Percentiles rank a stretch among this genome's conserved stretches.
These are phyloP conservation scores for Macroglossus sobrinus DNA, from an alignment of 2,113 vertebrate species.

Conservation along the genomic window DNA sequence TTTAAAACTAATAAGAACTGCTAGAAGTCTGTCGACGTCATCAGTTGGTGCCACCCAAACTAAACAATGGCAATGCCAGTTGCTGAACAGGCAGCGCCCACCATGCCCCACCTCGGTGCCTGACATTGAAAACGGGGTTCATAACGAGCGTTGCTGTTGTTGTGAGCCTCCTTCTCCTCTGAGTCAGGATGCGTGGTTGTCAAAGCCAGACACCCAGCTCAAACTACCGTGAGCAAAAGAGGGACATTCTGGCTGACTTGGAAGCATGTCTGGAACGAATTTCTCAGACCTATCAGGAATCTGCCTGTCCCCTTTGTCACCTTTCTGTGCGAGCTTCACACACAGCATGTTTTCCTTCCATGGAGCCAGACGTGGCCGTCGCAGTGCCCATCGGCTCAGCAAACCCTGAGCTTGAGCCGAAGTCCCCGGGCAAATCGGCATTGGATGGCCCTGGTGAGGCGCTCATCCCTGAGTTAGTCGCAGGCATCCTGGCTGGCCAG, in stretches of 20 bases:
- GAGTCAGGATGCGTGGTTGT: not conserved
- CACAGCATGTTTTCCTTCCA: accelerated
- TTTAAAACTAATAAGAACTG: not conserved
- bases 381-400: accelerated
- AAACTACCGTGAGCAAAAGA: not conserved
- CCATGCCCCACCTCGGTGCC: not conserved
- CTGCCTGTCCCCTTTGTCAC: not conserved
- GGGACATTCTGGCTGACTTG: too few relatives aligned
- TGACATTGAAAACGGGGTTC: not conserved
- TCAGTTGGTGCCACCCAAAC: not conserved
- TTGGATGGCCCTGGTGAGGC: not conserved
- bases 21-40: not conserved
- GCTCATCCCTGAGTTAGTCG: not conserved
- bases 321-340: not conserved
- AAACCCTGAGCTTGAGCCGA: not conserved
- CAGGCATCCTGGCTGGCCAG: not conserved
- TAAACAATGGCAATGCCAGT: not conserved
- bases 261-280: not conserved
- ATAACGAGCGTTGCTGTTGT: accelerated
- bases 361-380: not conserved
- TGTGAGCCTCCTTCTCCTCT: not conserved
- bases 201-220: not conserved
- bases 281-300: not conserved
- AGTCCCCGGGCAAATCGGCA: not conserved
- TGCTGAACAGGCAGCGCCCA: not conserved